These are phyloP conservation scores for Tenrec ecaudatus DNA, from an alignment of 2,113 vertebrate species.

Conservation along the genomic window DNA sequence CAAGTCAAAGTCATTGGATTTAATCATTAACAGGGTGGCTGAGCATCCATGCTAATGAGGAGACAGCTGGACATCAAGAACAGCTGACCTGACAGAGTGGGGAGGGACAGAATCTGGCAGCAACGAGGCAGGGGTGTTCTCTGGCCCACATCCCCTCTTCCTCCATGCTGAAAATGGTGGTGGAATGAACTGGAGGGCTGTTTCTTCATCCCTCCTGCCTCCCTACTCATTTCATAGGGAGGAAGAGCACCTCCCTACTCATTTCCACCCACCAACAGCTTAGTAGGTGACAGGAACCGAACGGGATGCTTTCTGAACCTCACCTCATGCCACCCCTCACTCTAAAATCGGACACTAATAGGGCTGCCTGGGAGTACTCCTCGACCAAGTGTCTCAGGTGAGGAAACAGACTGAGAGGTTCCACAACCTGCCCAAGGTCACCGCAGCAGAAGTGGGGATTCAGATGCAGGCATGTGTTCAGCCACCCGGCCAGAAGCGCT, in stretches of 20 bases:
- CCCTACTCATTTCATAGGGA: not conserved
- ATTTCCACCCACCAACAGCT: not conserved
- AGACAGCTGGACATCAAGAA: slow-evolving; percentile 67
- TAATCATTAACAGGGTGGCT: slow-evolving; percentile 78
- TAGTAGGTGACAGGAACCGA: not conserved
- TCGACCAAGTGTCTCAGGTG: not conserved
- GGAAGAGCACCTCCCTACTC: not conserved
- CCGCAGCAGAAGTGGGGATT: not conserved
- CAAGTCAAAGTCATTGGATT: slow-evolving; percentile 76
- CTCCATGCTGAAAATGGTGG: not conserved
- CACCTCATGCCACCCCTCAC: not conserved
- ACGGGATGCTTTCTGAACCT: not conserved
- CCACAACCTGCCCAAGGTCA: slow-evolving; percentile 19
- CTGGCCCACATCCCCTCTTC: not conserved
- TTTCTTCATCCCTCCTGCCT: not conserved
- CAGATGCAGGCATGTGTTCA: not conserved
- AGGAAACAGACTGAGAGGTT: not conserved
- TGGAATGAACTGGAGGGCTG: not conserved
- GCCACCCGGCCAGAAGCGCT: not conserved
- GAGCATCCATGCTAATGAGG: slow-evolving; percentile 62
- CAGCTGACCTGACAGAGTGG: slow-evolving; percentile 25
- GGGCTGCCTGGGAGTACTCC: not conserved
- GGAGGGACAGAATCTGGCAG: not conserved
- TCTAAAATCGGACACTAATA: not conserved
- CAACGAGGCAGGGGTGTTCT: not conserved